Conservation (phyloP, 2,888 invertebrate genomes). For the Mechanitis mazaeus region DNA sequence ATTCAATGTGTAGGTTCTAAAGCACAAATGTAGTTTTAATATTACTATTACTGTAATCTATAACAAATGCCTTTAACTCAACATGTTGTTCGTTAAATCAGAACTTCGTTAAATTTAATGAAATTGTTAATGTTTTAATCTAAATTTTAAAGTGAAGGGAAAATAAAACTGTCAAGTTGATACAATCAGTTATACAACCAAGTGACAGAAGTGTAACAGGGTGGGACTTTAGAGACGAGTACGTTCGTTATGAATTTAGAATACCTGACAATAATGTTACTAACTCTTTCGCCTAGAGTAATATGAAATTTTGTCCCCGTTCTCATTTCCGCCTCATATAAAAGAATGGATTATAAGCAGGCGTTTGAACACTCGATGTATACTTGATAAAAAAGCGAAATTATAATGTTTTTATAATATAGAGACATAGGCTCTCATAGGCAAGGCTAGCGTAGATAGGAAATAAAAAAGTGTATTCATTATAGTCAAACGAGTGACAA, state of each 20-base stretch:
- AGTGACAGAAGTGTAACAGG: conserved; percentile 59
- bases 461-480: conserved; percentile 62
- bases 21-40: conserved; percentile 47
- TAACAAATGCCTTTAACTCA: conserved; percentile 38
- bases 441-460: conserved; percentile 74
- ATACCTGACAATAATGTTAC: conserved; percentile 71
- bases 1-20: conserved; percentile 39
- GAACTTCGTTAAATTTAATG: neutral
- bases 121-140: conserved; percentile 21
- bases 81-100: conserved; percentile 25
- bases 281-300: conserved; percentile 39
- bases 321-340: conserved; percentile 20
- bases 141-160: conserved; percentile 12
- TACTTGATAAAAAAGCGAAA: conserved; percentile 39
- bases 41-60: conserved; percentile 19
- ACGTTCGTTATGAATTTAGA: conserved; percentile 64
- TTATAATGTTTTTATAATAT: conserved; percentile 66
- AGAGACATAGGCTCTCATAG: conserved; percentile 71
- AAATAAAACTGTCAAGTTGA: conserved; percentile 10
- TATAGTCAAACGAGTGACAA: conserved; percentile 69
- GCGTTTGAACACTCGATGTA: conserved; percentile 14
- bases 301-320: conserved; percentile 11
- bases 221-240: conserved; percentile 40
- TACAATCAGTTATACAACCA: conserved; percentile 33
- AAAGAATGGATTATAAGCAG: no score